Percentiles rank a stretch among this genome's conserved stretches.
Evolutionary conservation across 2,888 invertebrate species (phyloP).

Genomic region (Enchytraeus crypticus): DNA sequence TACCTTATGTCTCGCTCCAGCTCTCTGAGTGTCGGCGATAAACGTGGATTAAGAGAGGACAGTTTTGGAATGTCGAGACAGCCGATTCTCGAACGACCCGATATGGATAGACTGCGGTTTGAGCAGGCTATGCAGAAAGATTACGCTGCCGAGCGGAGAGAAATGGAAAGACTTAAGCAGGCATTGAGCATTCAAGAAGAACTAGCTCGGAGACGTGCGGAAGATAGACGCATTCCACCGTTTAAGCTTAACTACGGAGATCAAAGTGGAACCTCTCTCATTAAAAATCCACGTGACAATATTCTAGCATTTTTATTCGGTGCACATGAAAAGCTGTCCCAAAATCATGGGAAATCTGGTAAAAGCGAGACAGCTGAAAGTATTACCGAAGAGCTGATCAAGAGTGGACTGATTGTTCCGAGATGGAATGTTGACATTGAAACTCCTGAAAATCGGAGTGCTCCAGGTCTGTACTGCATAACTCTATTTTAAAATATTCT

Average conservation of each 20-base stretch:
- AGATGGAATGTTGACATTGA: constrained; percentile 10
- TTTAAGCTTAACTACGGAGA: constrained; percentile 8
- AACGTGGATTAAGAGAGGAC: no score
- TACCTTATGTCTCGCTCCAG: no score
- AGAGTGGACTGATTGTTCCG: constrained; percentile 10
- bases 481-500: no score
- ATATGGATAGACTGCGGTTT: constrained; percentile 15
- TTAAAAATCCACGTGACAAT: background rate
- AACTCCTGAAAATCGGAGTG: background rate
- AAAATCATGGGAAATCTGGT: background rate
- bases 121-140: constrained; percentile 12
- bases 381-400: background rate
- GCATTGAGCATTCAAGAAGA: background rate
- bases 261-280: background rate
- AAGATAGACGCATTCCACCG: constrained; percentile 9
- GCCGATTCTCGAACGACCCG: constrained; percentile 15
- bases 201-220: background rate
- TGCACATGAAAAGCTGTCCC: background rate
- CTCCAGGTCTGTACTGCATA: no score
- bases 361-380: background rate
- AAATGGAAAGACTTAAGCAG: background rate
- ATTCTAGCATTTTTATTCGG: background rate
- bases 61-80: no score
- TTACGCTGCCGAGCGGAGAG: background rate
- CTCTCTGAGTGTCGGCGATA: no score